Base-by-base conservation (phyloP, 2,888 invertebrate genomes). In the Dolichomitus sp. region DNA sequence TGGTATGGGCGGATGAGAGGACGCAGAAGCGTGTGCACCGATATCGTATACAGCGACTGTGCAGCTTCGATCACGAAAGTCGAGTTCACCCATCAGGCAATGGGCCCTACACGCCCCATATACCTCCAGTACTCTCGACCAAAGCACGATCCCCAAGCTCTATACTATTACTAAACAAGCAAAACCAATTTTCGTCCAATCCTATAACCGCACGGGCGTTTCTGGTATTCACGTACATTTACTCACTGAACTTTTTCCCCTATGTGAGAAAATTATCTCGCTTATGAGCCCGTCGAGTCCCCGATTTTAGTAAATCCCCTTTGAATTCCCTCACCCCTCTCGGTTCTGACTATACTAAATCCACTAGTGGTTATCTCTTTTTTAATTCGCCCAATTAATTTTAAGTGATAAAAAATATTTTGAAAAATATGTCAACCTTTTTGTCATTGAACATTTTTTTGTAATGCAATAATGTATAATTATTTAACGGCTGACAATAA, bases 101-200 rank as follows among this genome's bases (percentile, higher is more conserved):
- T 63, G 42, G 42, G 63, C 12, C 33, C 63, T 40, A 19, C 19
- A 42, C 63, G 12, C 6, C 42, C 11, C 23, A 19, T 37, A 19
- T 17, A 40, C 6, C 17, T 37, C 61, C 2, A 19, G 19, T 63
- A 17, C 40, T 19, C 40, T 23, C 63, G 63, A 12, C 23, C 42
- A n/a, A 63, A 37, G 23, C 19, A 40, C 42, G n/a, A 59, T 5
- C 63, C 11, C 40, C 19, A 19, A 63, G 40, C 63, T 23, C 2
- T 23, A 19, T 63, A 63, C 37, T 23, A 37, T 37, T 37, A 23
- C 40, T 42, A 40, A 63, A 59, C 59, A 59, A 59, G 59, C 63
- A 42, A 42, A 63, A 63, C 63, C 63, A 59, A 59, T 59, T 59
- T 23, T 63, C 63, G 42, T 23, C 11, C 40, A 63, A 19, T 63